These are phyloP conservation scores for Andrena camellia DNA, from an alignment of 2,888 invertebrate genomes.

Conservation along the genomic window DNA sequence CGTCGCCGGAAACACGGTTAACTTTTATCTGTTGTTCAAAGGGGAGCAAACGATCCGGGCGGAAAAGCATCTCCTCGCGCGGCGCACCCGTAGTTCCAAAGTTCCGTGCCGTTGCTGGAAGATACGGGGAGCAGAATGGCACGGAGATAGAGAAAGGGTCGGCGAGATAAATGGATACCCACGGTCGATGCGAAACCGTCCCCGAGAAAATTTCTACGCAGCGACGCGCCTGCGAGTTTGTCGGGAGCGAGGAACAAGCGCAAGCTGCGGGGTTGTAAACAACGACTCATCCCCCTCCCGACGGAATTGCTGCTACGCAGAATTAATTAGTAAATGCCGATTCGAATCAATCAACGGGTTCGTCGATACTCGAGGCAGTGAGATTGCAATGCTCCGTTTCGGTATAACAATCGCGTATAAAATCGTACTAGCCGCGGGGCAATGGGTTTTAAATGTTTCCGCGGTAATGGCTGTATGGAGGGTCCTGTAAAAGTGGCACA, in stretches of 20 bases:
- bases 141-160: constrained; percentile 4
- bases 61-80: not conserved
- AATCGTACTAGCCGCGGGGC: not conserved
- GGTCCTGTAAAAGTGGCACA: not conserved
- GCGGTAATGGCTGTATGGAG: not conserved
- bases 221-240: not conserved
- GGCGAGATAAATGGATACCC: constrained; percentile 40
- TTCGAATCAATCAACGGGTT: not conserved
- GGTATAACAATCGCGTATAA: not conserved
- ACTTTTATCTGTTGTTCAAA: not conserved
- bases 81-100: constrained; percentile 34
- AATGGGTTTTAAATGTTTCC: constrained; percentile 18
- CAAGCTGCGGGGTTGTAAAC: not conserved
- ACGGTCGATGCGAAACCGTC: constrained; percentile 45
- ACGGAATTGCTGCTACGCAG: not conserved
- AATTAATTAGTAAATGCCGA: not conserved
- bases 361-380: not conserved
- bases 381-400: constrained; percentile 9
- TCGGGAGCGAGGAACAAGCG: not conserved
- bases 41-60: constrained; percentile 11
- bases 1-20: not conserved
- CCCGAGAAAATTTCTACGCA: constrained; percentile 9
- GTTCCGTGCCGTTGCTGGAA: constrained; percentile 18
- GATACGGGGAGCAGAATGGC: constrained; percentile 1
- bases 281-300: not conserved